These are phyloP conservation scores for Bellardia pandia DNA, from an alignment of 2,888 invertebrate genomes.

Conservation along the genomic window DNA sequence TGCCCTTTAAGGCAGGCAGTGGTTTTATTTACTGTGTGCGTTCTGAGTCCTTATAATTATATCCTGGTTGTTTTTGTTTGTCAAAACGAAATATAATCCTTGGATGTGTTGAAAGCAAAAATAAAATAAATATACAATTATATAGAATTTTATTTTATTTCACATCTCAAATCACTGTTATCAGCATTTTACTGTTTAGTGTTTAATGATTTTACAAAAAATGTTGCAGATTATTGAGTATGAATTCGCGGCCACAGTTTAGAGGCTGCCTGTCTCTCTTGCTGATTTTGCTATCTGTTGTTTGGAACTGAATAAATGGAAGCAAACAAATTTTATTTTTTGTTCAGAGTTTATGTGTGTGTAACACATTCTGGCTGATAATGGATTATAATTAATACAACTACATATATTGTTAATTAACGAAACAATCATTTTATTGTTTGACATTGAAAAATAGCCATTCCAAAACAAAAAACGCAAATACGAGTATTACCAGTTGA, in stretches of 20 bases:
- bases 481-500: neutral
- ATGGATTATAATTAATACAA: conserved; percentile 14
- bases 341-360: neutral
- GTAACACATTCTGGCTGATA: neutral
- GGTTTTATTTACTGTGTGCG: conserved; percentile 9
- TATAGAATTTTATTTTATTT: neutral
- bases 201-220: conserved; percentile 23
- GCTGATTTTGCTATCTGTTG: conserved; percentile 14
- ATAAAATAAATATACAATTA: conserved; percentile 4
- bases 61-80: conserved; percentile 7
- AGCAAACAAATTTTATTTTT: neutral
- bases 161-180: conserved; percentile 25
- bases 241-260: neutral
- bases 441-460: neutral
- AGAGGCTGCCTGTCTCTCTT: neutral
- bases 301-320: neutral
- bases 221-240: conserved; percentile 8
- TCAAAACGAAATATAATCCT: neutral
- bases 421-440: neutral
- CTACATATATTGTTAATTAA: neutral
- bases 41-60: conserved; percentile 11
- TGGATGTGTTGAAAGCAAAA: neutral
- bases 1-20: conserved; percentile 26
- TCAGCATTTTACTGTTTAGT: conserved; percentile 13
- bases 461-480: neutral